Percentiles rank a stretch among this genome's conserved stretches.
Evolutionary conservation across 2,113 vertebrate species (phyloP).

Genomic region (Cercocebus atys): DNA sequence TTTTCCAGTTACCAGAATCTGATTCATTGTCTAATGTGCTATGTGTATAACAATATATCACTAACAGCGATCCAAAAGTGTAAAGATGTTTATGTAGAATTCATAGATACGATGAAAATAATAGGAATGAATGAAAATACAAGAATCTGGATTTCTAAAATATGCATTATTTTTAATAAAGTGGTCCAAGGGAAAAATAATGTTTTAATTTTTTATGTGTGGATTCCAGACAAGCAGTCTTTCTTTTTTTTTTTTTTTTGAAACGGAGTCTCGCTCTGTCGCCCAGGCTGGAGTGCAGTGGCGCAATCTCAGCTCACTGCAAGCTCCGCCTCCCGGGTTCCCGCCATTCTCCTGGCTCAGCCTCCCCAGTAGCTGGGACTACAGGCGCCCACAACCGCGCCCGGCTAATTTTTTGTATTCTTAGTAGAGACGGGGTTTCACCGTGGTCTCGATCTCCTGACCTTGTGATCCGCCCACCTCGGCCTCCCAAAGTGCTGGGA

Average conservation of each 20-base stretch:
- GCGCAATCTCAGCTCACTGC: too few relatives aligned
- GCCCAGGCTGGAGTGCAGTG: too few relatives aligned
- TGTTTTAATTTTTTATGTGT: neutral
- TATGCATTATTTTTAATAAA: neutral
- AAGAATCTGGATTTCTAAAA: neutral
- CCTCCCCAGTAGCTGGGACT: too few relatives aligned
- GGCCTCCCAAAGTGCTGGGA: too few relatives aligned
- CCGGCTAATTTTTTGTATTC: too few relatives aligned
- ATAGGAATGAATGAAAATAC: neutral
- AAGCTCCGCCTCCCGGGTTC: too few relatives aligned
- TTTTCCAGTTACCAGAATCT: neutral
- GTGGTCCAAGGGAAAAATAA: neutral
- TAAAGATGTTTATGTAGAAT: neutral
- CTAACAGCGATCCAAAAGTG: neutral
- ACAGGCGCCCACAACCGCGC: too few relatives aligned
- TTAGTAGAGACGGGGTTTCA: too few relatives aligned
- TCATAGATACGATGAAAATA: neutral
- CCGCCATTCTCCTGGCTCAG: too few relatives aligned
- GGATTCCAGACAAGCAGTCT: neutral
- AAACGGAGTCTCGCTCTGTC: too few relatives aligned
- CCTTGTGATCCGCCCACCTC: too few relatives aligned
- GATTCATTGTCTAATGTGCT: neutral
- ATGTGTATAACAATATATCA: neutral
- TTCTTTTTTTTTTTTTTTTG: neutral
- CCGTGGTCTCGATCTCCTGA: too few relatives aligned